Evolutionary conservation across 2,888 invertebrate genomes (phyloP).

Genomic region (Allygus modestus): DNA sequence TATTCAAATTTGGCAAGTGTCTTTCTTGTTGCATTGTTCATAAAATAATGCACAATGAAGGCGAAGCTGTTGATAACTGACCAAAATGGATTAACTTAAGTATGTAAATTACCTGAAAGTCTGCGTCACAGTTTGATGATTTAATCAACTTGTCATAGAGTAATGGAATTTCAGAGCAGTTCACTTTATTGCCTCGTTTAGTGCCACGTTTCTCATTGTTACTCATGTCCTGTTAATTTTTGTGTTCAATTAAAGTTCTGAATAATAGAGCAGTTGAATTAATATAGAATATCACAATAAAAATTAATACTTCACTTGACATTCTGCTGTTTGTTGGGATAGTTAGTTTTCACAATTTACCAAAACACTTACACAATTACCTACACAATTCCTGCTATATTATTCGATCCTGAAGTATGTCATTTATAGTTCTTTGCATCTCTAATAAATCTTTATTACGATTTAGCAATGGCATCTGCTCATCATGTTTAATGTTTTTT

Average conservation of each 20-base stretch:
- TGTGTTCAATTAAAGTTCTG: neutral
- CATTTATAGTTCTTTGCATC: too few relatives aligned
- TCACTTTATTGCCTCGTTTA: conserved; percentile 25
- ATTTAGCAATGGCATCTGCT: too few relatives aligned
- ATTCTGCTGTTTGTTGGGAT: too few relatives aligned
- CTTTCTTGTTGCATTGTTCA: neutral
- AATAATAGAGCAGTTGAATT: neutral
- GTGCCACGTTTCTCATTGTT: neutral
- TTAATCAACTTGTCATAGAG: conserved; percentile 40
- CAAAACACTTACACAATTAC: too few relatives aligned
- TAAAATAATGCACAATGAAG: neutral
- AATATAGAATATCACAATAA: too few relatives aligned
- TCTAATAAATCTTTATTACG: too few relatives aligned
- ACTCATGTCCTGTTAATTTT: neutral
- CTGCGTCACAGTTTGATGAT: conserved; percentile 36
- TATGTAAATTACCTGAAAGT: conserved; percentile 32
- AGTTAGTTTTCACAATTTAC: too few relatives aligned
- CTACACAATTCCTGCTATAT: too few relatives aligned
- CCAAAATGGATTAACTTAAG: conserved; percentile 25
- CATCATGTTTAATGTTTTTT: too few relatives aligned
- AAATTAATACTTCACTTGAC: too few relatives aligned
- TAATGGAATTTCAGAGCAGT: conserved; percentile 41
- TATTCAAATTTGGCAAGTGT: too few relatives aligned
- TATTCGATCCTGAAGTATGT: too few relatives aligned
- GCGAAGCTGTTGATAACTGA: neutral